phyloP scores from a whole-genome alignment of 1,140 invertebrate genomes.

The Bombus vancouverensis region DNA sequence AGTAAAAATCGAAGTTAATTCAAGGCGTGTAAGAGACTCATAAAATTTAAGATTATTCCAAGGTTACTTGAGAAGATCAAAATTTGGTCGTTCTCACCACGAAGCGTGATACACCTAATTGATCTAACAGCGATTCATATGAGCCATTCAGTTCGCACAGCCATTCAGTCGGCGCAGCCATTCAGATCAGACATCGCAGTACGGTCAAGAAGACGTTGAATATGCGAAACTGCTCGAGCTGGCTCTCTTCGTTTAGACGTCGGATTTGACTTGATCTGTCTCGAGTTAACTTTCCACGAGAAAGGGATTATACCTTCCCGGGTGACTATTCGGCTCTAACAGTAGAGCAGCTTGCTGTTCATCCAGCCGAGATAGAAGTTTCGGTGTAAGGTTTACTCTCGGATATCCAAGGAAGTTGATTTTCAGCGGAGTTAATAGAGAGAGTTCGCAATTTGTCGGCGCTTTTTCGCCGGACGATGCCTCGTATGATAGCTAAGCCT shows the following conservation, averaged over 20 bases:
- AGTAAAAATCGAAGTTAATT: too few species aligned
- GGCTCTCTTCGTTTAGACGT: slow-evolving; percentile 29
- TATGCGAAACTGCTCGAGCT: not conserved
- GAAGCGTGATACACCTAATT: not conserved
- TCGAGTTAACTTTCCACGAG: slow-evolving; percentile 56
- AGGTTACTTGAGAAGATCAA: not conserved
- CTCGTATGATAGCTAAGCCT: not conserved
- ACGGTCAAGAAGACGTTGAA: not conserved
- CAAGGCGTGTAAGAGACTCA: too few species aligned
- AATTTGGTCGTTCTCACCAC: not conserved
- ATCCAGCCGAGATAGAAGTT: slow-evolving; percentile 48
- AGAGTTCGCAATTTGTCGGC: slow-evolving; percentile 40
- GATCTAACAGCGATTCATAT: not conserved
- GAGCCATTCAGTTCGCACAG: too few species aligned
- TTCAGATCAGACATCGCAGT: not conserved
- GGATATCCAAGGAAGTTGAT: slow-evolving; percentile 54
- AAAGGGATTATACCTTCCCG: slow-evolving; percentile 50
- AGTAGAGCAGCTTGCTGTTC: slow-evolving; percentile 39
- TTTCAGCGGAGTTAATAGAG: slow-evolving; percentile 35
- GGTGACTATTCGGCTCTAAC: slow-evolving; percentile 10
- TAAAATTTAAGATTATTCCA: too few species aligned
- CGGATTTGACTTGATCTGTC: slow-evolving; percentile 59
- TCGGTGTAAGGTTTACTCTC: slow-evolving; percentile 45
- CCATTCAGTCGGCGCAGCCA: too few species aligned
- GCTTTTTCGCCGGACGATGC: slow-evolving; percentile 10